phyloP scores from a whole-genome alignment of 2,888 invertebrate genomes.

The Dynastes grantii region DNA sequence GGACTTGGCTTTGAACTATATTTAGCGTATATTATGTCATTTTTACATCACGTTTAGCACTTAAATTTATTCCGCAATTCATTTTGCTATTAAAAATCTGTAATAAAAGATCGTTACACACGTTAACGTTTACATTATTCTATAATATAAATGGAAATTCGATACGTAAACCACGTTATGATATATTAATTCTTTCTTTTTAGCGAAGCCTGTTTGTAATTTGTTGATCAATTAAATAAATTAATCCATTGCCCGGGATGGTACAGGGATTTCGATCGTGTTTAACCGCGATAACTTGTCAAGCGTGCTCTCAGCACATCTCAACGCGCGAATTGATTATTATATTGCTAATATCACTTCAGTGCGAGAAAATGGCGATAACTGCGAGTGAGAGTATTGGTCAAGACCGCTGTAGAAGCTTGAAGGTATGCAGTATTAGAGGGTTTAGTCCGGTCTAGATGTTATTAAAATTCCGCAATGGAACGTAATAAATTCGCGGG shows the following conservation, averaged over 20 bases:
- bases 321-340: not conserved
- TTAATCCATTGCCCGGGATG: no score
- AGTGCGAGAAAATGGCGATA: slow-evolving; percentile 35
- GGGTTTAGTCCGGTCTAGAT: not conserved
- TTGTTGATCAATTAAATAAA: no score
- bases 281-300: not conserved
- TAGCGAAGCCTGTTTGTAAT: no score
- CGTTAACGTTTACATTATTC: no score
- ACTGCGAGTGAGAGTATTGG: slow-evolving; percentile 7
- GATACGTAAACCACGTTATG: no score
- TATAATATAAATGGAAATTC: no score
- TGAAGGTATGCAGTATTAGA: slow-evolving; percentile 29
- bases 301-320: not conserved
- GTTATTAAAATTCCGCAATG: slow-evolving; percentile 33
- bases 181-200: no score
- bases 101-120: no score
- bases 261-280: not conserved
- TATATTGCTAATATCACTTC: slow-evolving; percentile 28
- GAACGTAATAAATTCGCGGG: slow-evolving; percentile 7
- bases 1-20: slow-evolving; percentile 11
- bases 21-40: slow-evolving; percentile 6
- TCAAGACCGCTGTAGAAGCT: not conserved
- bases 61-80: not conserved
- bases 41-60: not conserved
- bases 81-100: no score